Percentiles rank a stretch among this genome's conserved stretches.
Evolutionary conservation across 2,113 vertebrate genomes (phyloP).

Genomic region (Periophthalmus modestus): DNA sequence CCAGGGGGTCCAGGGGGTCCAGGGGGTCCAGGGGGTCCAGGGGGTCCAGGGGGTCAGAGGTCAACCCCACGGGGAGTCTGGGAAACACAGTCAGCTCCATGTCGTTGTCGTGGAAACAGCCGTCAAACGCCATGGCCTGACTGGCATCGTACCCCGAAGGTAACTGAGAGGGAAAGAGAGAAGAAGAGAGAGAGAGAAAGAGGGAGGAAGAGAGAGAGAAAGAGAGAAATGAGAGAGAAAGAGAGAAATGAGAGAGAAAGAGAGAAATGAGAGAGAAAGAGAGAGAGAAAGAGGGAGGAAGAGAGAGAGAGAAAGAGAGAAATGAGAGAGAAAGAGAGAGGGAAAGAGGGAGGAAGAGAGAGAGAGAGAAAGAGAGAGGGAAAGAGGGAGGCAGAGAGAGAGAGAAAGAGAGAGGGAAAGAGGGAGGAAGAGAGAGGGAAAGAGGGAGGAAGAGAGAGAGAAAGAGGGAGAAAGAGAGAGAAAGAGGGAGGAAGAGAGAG

Average conservation of each 20-base stretch:
- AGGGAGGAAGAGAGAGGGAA: neutral
- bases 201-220: neutral
- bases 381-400: too few relatives aligned
- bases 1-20: neutral
- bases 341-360: neutral
- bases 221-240: neutral
- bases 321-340: neutral
- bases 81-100: slow-evolving; percentile 77
- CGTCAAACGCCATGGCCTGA: slow-evolving; percentile 90
- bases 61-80: slow-evolving; percentile 31
- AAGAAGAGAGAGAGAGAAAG: neutral
- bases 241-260: neutral
- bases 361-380: too few relatives aligned
- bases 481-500: neutral
- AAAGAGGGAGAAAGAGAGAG: neutral
- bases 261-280: neutral
- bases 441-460: neutral
- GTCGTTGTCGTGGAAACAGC: slow-evolving; percentile 85
- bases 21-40: slow-evolving; percentile 48
- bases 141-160: slow-evolving; percentile 83
- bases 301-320: neutral
- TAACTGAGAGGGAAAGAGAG: slow-evolving; percentile 66
- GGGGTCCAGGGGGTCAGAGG: slow-evolving; percentile 47
- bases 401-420: neutral
- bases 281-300: too few relatives aligned